Evolutionary conservation across 1,140 invertebrate genomes (phyloP), one percentile per base, ranked within the genome.

Genomic region (Muscidifurax raptorellus): DNA sequence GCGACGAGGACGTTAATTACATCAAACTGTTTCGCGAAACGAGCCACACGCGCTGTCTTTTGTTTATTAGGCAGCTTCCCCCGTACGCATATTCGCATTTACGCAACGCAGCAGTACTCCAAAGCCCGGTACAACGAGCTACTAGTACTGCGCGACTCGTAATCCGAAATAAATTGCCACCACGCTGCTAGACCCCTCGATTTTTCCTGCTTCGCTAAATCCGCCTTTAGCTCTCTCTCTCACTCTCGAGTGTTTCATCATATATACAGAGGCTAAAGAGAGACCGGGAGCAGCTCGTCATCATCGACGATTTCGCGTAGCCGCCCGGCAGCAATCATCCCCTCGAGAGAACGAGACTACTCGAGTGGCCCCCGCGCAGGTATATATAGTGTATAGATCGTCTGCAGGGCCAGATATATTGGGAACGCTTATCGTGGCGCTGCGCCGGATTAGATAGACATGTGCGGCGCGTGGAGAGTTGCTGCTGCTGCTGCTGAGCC

Each of bases 21-120:
- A 86, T 87, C 86, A 87, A 87, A 88, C 87, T 86, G 84, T 87
- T 88, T 89, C 82, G 83, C 85, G 85, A 88, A 88, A 87, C 88
- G 87, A 86, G 74, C 66, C 81, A 74, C 86, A 80, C 78, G 32
- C n/a, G n/a, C n/a, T n/a, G 18, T 32, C 22, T 59, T 82, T 86
- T 86, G 86, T 88, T 89, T 88, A 89, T 89, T 89, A 88, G 86
- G 66, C 86, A 69, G 36, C n/a, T 27, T 25, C 1, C 10, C 1
- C 66, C 66, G 27, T 69, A 5, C 25, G 12, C 3, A 5, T 9
- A 13, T 30, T 15, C n/a, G 27, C 66, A 3, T 30, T 28, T 2
- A 15, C 66, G 66, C 66, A 27, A 25, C 10, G 25, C 22, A 66
- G 12, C 6, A 13, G 25, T 13, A 13, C 66, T 69, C 66, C 25